These are phyloP conservation scores for Beris morrisii DNA, from an alignment of 2,888 invertebrate genomes.

Conservation along the genomic window DNA sequence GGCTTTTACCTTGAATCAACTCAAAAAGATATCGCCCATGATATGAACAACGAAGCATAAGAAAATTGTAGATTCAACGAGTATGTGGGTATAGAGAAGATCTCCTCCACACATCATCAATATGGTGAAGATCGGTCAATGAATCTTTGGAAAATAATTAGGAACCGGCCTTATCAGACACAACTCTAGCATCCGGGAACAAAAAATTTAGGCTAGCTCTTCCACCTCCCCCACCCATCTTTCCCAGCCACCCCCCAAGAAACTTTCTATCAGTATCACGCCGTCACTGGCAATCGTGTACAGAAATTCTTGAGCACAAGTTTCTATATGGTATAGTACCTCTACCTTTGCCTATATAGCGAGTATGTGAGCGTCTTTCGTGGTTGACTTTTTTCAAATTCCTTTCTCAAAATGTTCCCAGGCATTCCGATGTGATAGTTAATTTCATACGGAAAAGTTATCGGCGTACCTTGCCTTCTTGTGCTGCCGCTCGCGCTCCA, in stretches of 20 bases:
- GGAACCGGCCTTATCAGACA: too few relatives aligned
- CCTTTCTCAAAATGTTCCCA: constrained; percentile 46
- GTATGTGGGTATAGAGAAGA: background rate
- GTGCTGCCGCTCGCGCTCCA: background rate
- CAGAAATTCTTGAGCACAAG: background rate
- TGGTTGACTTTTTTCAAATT: constrained; percentile 42
- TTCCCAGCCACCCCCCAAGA: background rate
- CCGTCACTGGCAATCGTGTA: background rate
- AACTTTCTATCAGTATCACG: constrained; percentile 12
- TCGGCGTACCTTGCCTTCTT: constrained; percentile 40
- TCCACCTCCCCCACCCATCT: background rate
- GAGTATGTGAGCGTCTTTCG: constrained; percentile 30
- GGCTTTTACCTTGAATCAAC: background rate
- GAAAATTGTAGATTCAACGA: background rate
- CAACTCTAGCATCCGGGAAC: too few relatives aligned
- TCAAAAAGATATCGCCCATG: background rate
- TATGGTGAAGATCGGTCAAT: too few relatives aligned
- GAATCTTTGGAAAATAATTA: too few relatives aligned
- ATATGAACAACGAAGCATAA: constrained; percentile 1
- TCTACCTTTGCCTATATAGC: background rate
- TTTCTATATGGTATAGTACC: constrained; percentile 4
- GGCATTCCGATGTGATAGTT: constrained; percentile 46
- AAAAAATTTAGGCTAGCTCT: constrained; percentile 2
- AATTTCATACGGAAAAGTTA: constrained; percentile 46
- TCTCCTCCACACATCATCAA: too few relatives aligned